Evolutionary conservation across 1,140 invertebrate species (phyloP).

Genomic region (Drosophila lowei): DNA sequence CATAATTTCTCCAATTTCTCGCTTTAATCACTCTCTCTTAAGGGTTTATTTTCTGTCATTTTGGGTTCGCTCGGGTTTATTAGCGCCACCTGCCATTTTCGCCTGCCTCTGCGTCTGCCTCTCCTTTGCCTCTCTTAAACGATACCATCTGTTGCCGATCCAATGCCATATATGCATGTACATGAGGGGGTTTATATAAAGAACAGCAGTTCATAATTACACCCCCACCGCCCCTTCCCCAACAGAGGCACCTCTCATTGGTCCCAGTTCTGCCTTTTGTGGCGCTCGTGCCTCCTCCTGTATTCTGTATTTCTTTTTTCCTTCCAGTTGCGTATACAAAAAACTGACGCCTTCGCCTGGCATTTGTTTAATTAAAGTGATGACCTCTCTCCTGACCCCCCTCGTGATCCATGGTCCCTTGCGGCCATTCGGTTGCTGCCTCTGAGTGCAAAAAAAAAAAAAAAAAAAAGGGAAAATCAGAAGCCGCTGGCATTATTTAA

Average conservation of each 20-base stretch:
- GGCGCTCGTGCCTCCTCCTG: not conserved
- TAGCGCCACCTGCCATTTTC: constrained; percentile 37
- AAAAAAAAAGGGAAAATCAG: constrained; percentile 38
- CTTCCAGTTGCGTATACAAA: constrained; percentile 23
- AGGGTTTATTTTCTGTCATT: not conserved
- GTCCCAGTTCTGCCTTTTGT: not conserved
- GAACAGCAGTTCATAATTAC: constrained; percentile 56
- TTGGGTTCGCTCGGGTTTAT: constrained; percentile 17
- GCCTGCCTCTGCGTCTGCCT: too few relatives aligned
- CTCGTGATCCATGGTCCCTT: not conserved
- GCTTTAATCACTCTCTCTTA: too few relatives aligned
- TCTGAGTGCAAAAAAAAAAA: not conserved
- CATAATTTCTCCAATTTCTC: too few relatives aligned
- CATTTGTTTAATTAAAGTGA: constrained; percentile 81
- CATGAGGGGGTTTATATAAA: not conserved
- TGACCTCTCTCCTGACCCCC: constrained; percentile 26
- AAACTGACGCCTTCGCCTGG: constrained; percentile 66
- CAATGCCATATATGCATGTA: constrained; percentile 23
- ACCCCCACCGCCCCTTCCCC: not conserved
- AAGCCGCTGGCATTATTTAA: constrained; percentile 79
- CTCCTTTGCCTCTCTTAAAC: constrained; percentile 5
- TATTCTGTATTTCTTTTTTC: not conserved
- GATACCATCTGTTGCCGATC: constrained; percentile 21
- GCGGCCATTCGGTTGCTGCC: not conserved
- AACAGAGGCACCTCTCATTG: constrained; percentile 17